These are phyloP conservation scores for Glareola pratincola DNA, from an alignment of 2,113 vertebrate species.

Conservation along the genomic window DNA sequence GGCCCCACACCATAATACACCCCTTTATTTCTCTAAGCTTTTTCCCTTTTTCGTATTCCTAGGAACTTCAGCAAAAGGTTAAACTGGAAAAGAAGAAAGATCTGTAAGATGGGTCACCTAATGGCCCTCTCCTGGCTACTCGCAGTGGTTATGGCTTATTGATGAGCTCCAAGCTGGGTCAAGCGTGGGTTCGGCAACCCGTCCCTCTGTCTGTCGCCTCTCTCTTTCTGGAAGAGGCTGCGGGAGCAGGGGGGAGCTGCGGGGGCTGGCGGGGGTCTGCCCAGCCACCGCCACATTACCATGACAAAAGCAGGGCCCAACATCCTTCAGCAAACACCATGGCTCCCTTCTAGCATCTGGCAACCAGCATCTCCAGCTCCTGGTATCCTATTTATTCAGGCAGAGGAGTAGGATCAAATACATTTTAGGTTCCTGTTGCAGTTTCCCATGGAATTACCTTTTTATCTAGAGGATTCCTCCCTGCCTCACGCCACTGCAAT, in stretches of 20 bases:
- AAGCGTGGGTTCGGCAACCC: not conserved
- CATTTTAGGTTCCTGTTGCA: not conserved
- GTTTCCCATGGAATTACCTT: not conserved
- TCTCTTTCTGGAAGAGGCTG: not conserved
- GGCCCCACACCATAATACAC: not conserved
- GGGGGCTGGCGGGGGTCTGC: slow-evolving; percentile 16
- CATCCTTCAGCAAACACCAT: not conserved
- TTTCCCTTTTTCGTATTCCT: not conserved
- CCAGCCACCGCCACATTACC: slow-evolving; percentile 25
- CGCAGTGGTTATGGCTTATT: not conserved
- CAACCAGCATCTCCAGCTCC: not conserved
- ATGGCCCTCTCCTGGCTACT: not conserved
- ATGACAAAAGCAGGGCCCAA: slow-evolving; percentile 34
- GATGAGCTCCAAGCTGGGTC: not conserved
- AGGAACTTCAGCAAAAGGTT: not conserved
- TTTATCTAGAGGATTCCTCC: not conserved
- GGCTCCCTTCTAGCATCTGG: slow-evolving; percentile 8
- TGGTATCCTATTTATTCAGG: not conserved
- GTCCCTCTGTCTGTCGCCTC: not conserved
- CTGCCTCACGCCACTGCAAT: not conserved
- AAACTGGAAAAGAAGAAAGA: not conserved
- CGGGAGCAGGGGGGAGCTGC: not conserved
- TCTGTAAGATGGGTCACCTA: not conserved
- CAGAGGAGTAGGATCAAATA: not conserved
- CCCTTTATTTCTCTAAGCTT: not conserved